phyloP scores from a whole-genome alignment of 2,888 invertebrate genomes.

The Pseudoips prasinana region DNA sequence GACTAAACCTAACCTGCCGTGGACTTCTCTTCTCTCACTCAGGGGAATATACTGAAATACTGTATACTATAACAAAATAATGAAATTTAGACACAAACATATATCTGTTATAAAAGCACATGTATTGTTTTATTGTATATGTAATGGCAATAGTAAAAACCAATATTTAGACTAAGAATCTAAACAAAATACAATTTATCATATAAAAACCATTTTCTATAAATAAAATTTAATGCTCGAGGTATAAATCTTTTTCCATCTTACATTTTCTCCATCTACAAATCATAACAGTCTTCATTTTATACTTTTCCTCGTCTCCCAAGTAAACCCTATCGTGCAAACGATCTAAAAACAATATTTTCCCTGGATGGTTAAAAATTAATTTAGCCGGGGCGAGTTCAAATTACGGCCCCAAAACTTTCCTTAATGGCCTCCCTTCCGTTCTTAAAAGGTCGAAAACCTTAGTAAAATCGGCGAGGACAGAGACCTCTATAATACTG shows the following conservation, averaged over 20 bases:
- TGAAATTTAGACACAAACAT: too few species aligned
- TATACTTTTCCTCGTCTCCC: conserved; percentile 5
- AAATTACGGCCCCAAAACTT: conserved; percentile 18
- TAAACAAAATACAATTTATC: too few species aligned
- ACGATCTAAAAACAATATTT: conserved; percentile 26
- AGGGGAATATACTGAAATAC: too few species aligned
- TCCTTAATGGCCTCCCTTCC: conserved; percentile 11
- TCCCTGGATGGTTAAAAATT: conserved; percentile 20
- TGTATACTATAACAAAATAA: too few species aligned
- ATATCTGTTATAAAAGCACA: too few species aligned
- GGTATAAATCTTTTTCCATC: not conserved
- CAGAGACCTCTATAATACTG: conserved; percentile 10
- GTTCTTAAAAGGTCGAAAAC: conserved; percentile 4
- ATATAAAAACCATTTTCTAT: too few species aligned
- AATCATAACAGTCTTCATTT: conserved; percentile 9
- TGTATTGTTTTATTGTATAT: too few species aligned
- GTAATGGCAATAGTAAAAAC: too few species aligned
- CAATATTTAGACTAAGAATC: too few species aligned
- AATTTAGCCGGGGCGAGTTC: conserved; percentile 14
- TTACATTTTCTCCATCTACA: conserved; percentile 10
- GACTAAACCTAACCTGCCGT: too few species aligned
- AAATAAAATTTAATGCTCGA: too few species aligned
- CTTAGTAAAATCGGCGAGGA: conserved; percentile 14
- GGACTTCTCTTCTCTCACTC: too few species aligned
- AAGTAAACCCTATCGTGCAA: conserved; percentile 14